phyloP scores from a whole-genome alignment of 64 coral and sea anemone species.

The Montipora efflorescens region DNA sequence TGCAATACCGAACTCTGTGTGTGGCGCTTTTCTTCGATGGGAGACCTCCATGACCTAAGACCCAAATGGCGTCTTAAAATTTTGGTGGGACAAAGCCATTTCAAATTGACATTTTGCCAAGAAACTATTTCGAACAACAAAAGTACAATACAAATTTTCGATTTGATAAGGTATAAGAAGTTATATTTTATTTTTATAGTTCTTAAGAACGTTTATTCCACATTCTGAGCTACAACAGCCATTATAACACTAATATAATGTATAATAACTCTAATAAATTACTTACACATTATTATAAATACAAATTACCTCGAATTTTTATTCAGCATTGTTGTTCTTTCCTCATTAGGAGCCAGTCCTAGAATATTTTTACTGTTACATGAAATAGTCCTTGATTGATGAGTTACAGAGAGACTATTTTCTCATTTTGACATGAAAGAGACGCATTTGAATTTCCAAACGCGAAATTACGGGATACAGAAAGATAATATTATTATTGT shows the following conservation, averaged over 20 bases:
- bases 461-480: too few relatives aligned
- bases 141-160: too few relatives aligned
- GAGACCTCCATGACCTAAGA: too few relatives aligned
- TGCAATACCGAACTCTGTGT: too few relatives aligned
- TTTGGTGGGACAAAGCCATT: too few relatives aligned
- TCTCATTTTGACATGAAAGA: neutral
- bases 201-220: neutral
- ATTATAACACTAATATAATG: neutral
- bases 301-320: slow-evolving; percentile 23
- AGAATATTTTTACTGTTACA: neutral
- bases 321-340: slow-evolving; percentile 6
- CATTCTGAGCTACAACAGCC: slow-evolving; percentile 14
- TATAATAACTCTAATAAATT: slow-evolving; percentile 19
- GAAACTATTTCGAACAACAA: too few relatives aligned
- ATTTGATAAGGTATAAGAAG: too few relatives aligned
- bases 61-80: too few relatives aligned
- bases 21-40: too few relatives aligned
- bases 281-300: slow-evolving; percentile 49
- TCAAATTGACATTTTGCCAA: too few relatives aligned
- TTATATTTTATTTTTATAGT: neutral
- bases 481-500: too few relatives aligned
- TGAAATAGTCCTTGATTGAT: neutral
- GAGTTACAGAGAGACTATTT: neutral
- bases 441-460: neutral
- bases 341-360: slow-evolving; percentile 43